Base-by-base conservation (phyloP, 2,888 invertebrate genomes). In the Boloria euphrosyne region DNA sequence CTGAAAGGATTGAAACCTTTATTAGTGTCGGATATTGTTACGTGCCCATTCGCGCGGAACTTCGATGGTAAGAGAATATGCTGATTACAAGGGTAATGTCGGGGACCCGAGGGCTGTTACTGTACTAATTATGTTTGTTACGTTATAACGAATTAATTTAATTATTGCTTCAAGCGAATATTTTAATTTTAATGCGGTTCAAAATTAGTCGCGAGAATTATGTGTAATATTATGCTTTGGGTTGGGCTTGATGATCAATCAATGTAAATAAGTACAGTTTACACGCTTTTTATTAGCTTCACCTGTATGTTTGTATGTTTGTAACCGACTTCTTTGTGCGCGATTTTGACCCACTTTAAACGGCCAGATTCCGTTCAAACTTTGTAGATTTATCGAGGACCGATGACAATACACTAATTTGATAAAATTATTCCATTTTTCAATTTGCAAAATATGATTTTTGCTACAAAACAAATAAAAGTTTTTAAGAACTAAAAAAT, bases 21-120 rank as follows among this genome's bases (percentile, higher is more conserved):
- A 91, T 91, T 89, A 89, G 81, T 85, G 87, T 85, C 87, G 81
- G 87, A 89, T 89, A 89, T 90, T 90, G 90, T 91, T 90, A 84
- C 80, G 80, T 75, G 81, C 72, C 76, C 85, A 79, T 74, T 83
- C 81, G 81, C 74, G 84, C 80, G 87, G 84, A 84, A 86, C 81
- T 77, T 72, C 70, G 71, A 69, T 70, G 74, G 71, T 71, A 71
- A 72, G 65, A 69, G 71, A 70, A 69, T 75, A 71, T 70, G 71
- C 67, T 74, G 71, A 71, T 74, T 72, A 72, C 66, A 67, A 65
- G 65, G 73, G 67, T 72, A 71, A 73, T 71, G 70, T 71, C 71
- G 70, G 72, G 66, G 61, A 70, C 73, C 74, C 67, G 55, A 63
- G 74, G 73, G 69, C 71, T 68, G 46, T 59, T 60, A 62, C 66